Evolutionary conservation across 2,888 invertebrate species (phyloP).

Genomic region (Linhomoeus sp.): DNA sequence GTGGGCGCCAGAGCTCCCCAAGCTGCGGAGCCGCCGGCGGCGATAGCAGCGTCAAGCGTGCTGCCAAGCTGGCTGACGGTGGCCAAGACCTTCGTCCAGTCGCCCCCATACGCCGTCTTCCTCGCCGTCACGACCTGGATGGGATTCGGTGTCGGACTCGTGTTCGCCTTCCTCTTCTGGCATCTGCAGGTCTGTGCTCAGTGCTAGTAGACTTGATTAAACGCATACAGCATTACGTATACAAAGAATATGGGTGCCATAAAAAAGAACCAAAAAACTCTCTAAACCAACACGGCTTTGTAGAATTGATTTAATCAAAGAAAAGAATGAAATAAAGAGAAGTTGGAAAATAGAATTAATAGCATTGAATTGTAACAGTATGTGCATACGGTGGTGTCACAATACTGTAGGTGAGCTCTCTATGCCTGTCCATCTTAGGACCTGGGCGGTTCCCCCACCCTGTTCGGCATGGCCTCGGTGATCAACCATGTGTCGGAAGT

Average conservation of each 20-base stretch:
- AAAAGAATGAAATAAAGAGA: not conserved
- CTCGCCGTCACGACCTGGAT: slow-evolving; percentile 94
- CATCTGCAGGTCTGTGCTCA: slow-evolving; percentile 44
- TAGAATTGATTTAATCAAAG: too few relatives aligned
- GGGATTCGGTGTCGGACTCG: slow-evolving; percentile 95
- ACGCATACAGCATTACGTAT: too few relatives aligned
- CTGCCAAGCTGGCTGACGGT: slow-evolving; percentile 7
- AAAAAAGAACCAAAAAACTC: too few relatives aligned
- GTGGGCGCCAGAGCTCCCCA: slow-evolving; percentile 18
- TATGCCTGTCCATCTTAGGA: slow-evolving; percentile 15
- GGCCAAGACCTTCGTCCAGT: slow-evolving; percentile 57
- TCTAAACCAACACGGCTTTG: too few relatives aligned
- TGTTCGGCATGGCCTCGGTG: slow-evolving; percentile 93
- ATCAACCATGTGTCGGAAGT: slow-evolving; percentile 98
- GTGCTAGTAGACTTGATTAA: too few relatives aligned
- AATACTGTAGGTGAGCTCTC: too few relatives aligned
- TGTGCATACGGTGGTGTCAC: not conserved
- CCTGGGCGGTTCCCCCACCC: slow-evolving; percentile 80
- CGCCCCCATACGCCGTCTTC: slow-evolving; percentile 70
- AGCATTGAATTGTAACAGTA: not conserved
- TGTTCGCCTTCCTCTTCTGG: slow-evolving; percentile 98
- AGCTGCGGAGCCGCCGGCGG: slow-evolving; percentile 9
- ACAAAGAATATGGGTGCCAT: too few relatives aligned
- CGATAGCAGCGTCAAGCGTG: not conserved
- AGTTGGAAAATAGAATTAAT: not conserved